These are phyloP conservation scores for Daphoenositta chrysoptera DNA, from an alignment of 2,113 vertebrate genomes.

Conservation along the genomic window DNA sequence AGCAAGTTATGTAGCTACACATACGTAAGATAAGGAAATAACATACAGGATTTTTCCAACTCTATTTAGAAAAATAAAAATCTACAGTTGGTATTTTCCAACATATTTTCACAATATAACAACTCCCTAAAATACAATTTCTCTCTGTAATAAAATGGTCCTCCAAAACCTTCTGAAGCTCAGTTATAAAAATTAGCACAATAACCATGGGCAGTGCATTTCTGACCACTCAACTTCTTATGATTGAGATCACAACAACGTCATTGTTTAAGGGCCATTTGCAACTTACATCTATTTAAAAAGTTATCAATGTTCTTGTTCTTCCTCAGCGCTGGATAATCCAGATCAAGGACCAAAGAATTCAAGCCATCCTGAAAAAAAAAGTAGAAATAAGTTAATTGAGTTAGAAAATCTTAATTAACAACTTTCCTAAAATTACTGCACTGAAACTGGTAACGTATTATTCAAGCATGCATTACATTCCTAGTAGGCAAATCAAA, in stretches of 20 bases:
- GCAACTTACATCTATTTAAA: constrained; percentile 94
- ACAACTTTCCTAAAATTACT: not conserved
- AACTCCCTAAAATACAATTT: not conserved
- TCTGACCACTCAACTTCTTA: not conserved
- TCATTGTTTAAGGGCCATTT: constrained; percentile 58
- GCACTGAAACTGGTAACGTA: not conserved
- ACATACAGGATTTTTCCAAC: not conserved
- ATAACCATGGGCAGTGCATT: not conserved
- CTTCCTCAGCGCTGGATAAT: constrained; percentile 95
- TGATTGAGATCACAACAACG: not conserved
- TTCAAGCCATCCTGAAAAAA: constrained; percentile 89
- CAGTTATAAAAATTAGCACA: not conserved
- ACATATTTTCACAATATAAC: not conserved
- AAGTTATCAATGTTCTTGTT: constrained; percentile 99
- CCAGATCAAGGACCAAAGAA: constrained; percentile 93
- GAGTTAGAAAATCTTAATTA: constrained; percentile 33
- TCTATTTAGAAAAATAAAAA: not conserved
- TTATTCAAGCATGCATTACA: constrained; percentile 1
- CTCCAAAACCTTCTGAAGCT: not conserved
- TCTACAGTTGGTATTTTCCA: not conserved
- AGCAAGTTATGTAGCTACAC: not conserved
- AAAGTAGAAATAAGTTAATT: constrained; percentile 6
- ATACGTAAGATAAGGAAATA: not conserved
- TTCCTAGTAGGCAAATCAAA: constrained; percentile 15
- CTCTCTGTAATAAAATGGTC: not conserved